Base-by-base conservation (phyloP, 2,797 vertebrate species). In the Cossypha caffra region DNA sequence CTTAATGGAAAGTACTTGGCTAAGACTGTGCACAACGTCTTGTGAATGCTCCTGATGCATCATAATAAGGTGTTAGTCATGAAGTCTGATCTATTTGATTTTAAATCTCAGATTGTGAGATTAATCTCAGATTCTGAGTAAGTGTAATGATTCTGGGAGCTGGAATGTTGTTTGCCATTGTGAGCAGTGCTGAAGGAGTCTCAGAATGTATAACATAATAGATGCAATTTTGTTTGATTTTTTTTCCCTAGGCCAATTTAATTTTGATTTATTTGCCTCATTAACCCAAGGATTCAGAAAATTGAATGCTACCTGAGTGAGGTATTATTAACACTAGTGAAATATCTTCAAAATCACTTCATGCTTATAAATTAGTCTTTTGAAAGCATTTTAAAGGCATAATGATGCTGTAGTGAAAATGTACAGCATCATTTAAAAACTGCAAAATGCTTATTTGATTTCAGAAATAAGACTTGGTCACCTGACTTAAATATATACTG, bases 401-500 rank as follows among this genome's bases (percentile, higher is more conserved):
- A 97, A 95, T 92, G 52, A 88, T 91, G 83, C 75, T 86, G 91
- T 68, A 67, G 91, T 94, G 94, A 94, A 88, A 94, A 89, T 61
- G 47, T 86, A 82, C 86, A 73, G 79, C 92, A 73, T 93, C 89
- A 80, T 96, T 96, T 97, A 96, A 98, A 95, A 95, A 90, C 77
- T 96, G 96, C 91, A 96, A 88, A 95, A 85, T 84, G 84, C 92
- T 88, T 95, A 93, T 90, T 88, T 97, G 88, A 96, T 97, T 97
- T 98, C 90, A 94, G 82, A 92, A 91, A 64, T 93, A 96, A 98
- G 97, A 97, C 96, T 96, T 97, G 88, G 98, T 98, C 97, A 98
- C 98, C 98, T 98, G 98, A 98, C 98, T 99, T 98, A 99, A 99
- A 98, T 98, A 98, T 99, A 99, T 98, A 99, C 99, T 99, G 99